A percentile compares a stretch with the other conserved stretches of the same genome.
Conservation (phyloP, 2,888 invertebrate species). For the Allacma fusca region DNA sequence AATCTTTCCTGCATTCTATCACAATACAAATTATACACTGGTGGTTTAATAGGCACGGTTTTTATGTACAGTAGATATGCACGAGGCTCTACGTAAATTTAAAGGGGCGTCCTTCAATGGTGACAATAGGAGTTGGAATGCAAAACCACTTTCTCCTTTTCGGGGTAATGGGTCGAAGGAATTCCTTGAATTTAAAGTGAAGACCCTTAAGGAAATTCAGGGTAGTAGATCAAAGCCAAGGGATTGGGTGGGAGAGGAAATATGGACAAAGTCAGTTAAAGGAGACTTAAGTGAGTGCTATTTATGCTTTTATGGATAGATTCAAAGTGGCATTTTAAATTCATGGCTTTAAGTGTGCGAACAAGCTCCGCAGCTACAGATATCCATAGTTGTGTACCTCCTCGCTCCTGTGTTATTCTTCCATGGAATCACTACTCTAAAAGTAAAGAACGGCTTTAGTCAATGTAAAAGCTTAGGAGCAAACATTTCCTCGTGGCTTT, state of each 20-base stretch:
- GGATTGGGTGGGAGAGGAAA: background rate
- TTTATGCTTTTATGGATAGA: conserved; percentile 46
- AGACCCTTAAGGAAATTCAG: background rate
- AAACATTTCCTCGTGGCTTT: background rate
- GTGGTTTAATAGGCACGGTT: no score
- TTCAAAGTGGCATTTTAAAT: conserved; percentile 50
- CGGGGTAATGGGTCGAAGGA: background rate
- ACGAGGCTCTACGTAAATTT: no score
- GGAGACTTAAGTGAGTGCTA: conserved; percentile 21
- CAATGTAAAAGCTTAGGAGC: background rate
- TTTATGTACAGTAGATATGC: no score
- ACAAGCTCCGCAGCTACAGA: background rate
- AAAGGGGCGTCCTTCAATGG: no score
- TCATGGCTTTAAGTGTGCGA: conserved; percentile 36
- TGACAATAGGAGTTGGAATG: no score
- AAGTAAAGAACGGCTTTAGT: background rate
- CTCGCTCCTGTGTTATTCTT: no score
- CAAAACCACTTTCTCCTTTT: background rate
- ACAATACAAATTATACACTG: no score
- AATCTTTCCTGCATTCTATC: no score
- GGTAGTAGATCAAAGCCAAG: background rate
- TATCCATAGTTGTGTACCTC: background rate
- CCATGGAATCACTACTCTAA: no score
- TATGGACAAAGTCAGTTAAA: conserved; percentile 14
- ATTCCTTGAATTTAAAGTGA: background rate